These are phyloP conservation scores for Halictus quadricinctus DNA, from an alignment of 2,888 invertebrate genomes.

Conservation along the genomic window DNA sequence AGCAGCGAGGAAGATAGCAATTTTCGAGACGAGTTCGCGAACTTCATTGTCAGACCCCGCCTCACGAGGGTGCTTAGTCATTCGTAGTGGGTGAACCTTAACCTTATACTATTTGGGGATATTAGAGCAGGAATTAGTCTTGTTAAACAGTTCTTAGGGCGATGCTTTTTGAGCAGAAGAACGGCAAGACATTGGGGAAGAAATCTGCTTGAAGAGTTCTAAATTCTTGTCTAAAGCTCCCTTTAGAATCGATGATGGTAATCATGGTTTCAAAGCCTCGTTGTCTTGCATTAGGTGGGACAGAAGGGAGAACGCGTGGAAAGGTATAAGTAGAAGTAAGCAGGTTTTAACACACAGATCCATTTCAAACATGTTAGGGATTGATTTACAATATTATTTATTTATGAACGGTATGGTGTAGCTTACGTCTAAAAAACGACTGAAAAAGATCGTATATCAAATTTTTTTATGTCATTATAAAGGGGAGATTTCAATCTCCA, in stretches of 20 bases:
- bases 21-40: not conserved
- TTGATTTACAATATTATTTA: not conserved
- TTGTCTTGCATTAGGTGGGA: not conserved
- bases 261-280: slow-evolving; percentile 9
- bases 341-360: not conserved
- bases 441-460: too few relatives aligned
- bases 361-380: not conserved
- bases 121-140: not conserved
- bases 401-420: too few relatives aligned
- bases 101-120: not conserved
- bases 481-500: too few relatives aligned
- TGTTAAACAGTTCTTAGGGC: slow-evolving; percentile 6
- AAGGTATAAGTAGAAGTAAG: not conserved
- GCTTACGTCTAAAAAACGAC: too few relatives aligned
- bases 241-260: slow-evolving; percentile 12
- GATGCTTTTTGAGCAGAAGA: not conserved
- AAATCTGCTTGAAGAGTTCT: not conserved
- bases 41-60: not conserved
- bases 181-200: slow-evolving; percentile 3
- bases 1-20: not conserved
- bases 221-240: slow-evolving; percentile 10
- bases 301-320: not conserved
- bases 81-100: not conserved
- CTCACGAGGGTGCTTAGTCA: not conserved
- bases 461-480: too few relatives aligned